A percentile compares a stretch with the other conserved stretches of the same genome.
Conservation (phyloP, 2,113 vertebrate species). For the Pantherophis guttatus region DNA sequence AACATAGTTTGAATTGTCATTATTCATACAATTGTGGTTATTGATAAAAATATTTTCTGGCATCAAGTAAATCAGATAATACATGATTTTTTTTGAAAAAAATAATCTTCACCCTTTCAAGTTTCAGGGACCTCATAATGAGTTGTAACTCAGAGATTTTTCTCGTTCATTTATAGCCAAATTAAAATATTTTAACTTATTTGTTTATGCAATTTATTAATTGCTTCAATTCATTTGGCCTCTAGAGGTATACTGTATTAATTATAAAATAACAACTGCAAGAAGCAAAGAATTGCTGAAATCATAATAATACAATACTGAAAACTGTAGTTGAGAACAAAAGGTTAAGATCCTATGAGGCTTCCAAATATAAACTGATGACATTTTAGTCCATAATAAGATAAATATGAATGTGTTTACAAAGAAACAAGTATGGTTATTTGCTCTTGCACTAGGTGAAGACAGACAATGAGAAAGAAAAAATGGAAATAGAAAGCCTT, state of each 20-base stretch:
- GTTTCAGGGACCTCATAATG: not conserved
- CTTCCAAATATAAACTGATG: not conserved
- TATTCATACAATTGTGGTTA: not conserved
- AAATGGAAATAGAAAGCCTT: not conserved
- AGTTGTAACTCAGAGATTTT: not conserved
- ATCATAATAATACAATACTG: not conserved
- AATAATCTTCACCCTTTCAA: not conserved
- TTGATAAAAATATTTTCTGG: not conserved
- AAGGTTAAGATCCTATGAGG: not conserved
- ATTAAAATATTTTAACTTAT: not conserved
- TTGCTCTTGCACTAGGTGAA: not conserved
- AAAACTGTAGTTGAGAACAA: not conserved
- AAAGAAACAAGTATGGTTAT: not conserved
- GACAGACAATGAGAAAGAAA: not conserved
- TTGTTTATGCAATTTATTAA: not conserved
- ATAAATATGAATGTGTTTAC: not conserved
- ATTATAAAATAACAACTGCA: not conserved
- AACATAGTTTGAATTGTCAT: not conserved
- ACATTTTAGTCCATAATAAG: not conserved
- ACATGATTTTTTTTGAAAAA: not conserved
- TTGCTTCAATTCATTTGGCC: not conserved
- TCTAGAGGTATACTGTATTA: not conserved
- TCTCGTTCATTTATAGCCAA: not conserved
- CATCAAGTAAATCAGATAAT: not conserved
- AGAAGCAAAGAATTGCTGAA: not conserved